These are phyloP conservation scores for Ephydatia muelleri DNA, from an alignment of 37 sponge, comb jelly and placozoan genomes.

Conservation along the genomic window DNA sequence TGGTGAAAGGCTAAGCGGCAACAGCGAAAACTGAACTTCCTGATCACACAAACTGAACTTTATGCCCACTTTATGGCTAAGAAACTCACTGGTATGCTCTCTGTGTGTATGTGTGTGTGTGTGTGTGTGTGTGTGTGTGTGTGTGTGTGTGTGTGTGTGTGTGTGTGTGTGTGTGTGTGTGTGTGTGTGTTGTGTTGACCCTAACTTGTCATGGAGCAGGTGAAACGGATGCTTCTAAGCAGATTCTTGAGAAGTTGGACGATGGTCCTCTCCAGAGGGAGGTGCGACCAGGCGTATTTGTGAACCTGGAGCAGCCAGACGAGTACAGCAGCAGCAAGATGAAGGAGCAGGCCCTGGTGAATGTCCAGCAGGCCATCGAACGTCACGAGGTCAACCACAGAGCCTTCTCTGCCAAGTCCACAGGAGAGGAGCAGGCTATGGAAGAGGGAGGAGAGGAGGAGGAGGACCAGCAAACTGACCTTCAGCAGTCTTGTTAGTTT, in stretches of 20 bases:
- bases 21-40: conserved; percentile 93
- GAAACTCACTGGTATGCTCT: conserved; percentile 67
- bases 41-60: conserved; percentile 97
- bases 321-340: conserved; percentile 73
- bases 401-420: neutral
- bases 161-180: too few relatives aligned
- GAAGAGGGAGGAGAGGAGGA: neutral
- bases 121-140: neutral
- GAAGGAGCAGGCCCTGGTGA: conserved; percentile 76
- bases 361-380: conserved; percentile 69
- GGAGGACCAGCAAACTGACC: conserved; percentile 19
- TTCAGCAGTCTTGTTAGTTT: conserved; percentile 48
- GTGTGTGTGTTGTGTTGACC: neutral
- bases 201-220: conserved; percentile 6
- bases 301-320: conserved; percentile 66
- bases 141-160: too few relatives aligned
- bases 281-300: conserved; percentile 58
- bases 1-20: conserved; percentile 75
- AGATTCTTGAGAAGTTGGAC: conserved; percentile 77
- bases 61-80: conserved; percentile 97
- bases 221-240: conserved; percentile 43
- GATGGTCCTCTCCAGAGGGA: conserved; percentile 78
- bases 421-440: neutral
- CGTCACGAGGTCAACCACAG: conserved; percentile 40
- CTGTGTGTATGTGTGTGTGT: neutral